Evolutionary conservation across 1,140 invertebrate species (phyloP), one percentile per base, ranked within the genome.

Genomic region (Popillia japonica): DNA sequence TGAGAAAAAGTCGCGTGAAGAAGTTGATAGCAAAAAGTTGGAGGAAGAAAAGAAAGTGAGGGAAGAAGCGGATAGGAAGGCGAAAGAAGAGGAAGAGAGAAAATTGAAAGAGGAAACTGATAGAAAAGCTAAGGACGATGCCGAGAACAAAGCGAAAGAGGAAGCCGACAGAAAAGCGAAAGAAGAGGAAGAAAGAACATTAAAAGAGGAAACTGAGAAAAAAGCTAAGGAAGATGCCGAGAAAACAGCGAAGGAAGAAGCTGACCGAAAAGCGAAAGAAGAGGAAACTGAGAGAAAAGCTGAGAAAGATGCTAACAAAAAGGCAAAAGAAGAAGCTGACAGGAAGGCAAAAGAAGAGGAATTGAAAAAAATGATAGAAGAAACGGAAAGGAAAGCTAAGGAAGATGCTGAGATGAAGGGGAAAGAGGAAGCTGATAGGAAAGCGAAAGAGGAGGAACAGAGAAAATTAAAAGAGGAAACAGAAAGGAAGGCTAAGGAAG

Each of bases 381-480:
- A 72, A 42, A 27, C 22, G 22, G 78, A 76, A 40, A 75, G 77
- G 40, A 80, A 77, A 78, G 68, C 59, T 72, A 77, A 82, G 77
- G 72, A 78, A 77, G 79, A 78, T 75, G 68, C 75, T 44, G 74
- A 83, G 78, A 75, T 83, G 42, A 80, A 82, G 72, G 22, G 78
- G 64, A 76, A 81, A 59, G 23, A 82, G 76, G 77, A 84, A 78
- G 78, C 80, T 59, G 73, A 81, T 76, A 78, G 78, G 73, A 80
- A 81, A 77, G 77, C 77, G 59, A 74, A 82, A 64, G 75, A 82
- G 78, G 79, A 80, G 78, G 77, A 73, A 68, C 40, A 78, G 72
- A 80, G 82, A n/a, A 77, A 82, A 76, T 76, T 68, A 9, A 83
- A 85, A 72, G 75, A 82, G 40, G 79, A 83, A 78, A 79, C 81